Evolutionary conservation across 2,797 vertebrate genomes (phyloP).

Genomic region (Peromyscus melanophrys): DNA sequence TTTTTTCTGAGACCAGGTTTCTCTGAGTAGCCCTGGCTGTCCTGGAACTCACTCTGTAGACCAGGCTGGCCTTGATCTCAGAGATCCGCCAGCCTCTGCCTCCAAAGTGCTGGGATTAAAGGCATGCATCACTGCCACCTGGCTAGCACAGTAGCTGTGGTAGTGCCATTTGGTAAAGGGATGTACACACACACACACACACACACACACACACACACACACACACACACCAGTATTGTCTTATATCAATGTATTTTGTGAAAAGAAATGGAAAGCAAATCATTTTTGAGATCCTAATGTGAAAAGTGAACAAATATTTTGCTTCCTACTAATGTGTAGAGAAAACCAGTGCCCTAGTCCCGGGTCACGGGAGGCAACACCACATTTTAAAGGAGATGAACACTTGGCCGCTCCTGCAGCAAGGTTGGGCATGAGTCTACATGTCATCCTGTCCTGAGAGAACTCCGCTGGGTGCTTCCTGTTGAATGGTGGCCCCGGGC

Average conservation of each 20-base stretch:
- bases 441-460: not conserved
- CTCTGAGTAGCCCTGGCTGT: no score
- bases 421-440: not conserved
- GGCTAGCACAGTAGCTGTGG: not conserved
- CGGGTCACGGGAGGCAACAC: not conserved
- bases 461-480: not conserved
- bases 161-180: not conserved
- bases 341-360: not conserved
- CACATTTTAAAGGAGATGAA: not conserved
- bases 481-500: not conserved
- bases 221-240: not conserved
- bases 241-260: no score
- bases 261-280: not conserved
- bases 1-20: no score
- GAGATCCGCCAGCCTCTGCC: no score
- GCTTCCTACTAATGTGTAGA: not conserved
- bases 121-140: no score
- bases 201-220: no score
- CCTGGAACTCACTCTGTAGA: no score
- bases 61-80: no score
- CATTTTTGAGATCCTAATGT: not conserved
- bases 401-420: not conserved
- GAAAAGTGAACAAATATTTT: not conserved
- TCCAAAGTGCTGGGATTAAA: no score
- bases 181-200: not conserved